Base-by-base conservation (phyloP, 1,140 invertebrate species). In the Bombus ignitus region DNA sequence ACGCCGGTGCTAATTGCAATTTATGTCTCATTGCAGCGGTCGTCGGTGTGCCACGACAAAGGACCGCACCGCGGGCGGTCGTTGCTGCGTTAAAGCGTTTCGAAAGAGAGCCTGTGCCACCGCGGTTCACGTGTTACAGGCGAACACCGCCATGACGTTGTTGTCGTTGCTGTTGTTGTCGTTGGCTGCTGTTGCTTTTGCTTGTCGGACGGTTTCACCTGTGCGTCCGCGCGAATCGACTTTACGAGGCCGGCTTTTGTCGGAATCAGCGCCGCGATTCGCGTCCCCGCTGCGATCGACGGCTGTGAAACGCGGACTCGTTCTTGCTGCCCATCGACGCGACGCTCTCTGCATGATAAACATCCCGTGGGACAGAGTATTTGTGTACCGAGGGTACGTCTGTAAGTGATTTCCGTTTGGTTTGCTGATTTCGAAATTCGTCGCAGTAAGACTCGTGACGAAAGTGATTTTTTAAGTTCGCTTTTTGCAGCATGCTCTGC, bases 11-110 rank as follows among this genome's bases (percentile, higher is more conserved):
- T 94, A 94, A 94, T 94, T 94, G 93, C 94, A 93, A 94, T 94
- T 94, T 94, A 94, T 94, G 93, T 94, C 93, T 92, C 91, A 93
- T 93, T 93, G 93, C 93, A 91, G 92, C 92, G 84, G 90, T 93
- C 86, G 91, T 92, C 92, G 93, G 87, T 90, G 75, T 74, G 87
- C 89, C 83, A 86, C 87, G 91, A 94, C 92, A 93, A 93, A 94
- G 93, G 91, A 82, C 87, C 81, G 90, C 85, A 88, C 88, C 89
- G 90, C 86, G 79, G 88, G 88, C 91, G 93, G 91, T 90, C 89
- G 88, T 91, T 91, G 93, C 92, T 93, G 85, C 90, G 90, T 92
- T 89, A 91, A 92, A 93, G 89, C 92, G 92, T 92, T 89, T 84
- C 88, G 80, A 84, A 77, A 84, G 72, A 81, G 85, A 83, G 82